These are phyloP conservation scores for Herpailurus yagouaroundi DNA, from an alignment of 2,113 vertebrate genomes.

Conservation along the genomic window DNA sequence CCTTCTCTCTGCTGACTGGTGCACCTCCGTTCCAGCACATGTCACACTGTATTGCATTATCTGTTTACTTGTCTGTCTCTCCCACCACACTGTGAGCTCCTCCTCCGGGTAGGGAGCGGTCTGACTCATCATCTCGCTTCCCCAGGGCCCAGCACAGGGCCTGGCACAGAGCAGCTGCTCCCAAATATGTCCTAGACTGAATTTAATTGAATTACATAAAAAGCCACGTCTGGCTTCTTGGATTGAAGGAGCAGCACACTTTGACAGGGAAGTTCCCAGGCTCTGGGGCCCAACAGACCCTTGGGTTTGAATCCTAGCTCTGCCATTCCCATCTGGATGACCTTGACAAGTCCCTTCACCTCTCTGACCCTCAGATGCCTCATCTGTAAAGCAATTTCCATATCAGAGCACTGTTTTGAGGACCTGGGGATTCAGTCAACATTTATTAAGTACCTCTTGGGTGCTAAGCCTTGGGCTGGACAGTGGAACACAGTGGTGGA, in stretches of 20 bases:
- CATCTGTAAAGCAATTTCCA: background rate
- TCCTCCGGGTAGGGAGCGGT: background rate
- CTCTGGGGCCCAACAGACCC: background rate
- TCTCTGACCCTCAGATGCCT: background rate
- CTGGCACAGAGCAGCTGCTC: slow-evolving; percentile 61
- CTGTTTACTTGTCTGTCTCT: slow-evolving; percentile 65
- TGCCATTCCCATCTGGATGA: background rate
- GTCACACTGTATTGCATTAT: background rate
- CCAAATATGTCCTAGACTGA: background rate
- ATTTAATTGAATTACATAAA: slow-evolving; percentile 56
- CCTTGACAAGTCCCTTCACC: background rate
- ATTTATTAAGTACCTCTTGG: background rate
- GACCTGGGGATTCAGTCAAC: background rate
- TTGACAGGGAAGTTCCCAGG: background rate
- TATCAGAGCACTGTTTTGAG: background rate
- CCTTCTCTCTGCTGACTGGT: background rate
- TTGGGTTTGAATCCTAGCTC: background rate
- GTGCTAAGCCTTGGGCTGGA: background rate
- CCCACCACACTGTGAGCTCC: background rate
- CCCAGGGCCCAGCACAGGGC: slow-evolving; percentile 60
- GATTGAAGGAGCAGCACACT: background rate
- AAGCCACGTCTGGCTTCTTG: slow-evolving; percentile 43
- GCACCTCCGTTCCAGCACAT: background rate
- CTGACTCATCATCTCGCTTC: slow-evolving; percentile 69
- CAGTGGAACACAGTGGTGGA: background rate